Base-by-base conservation (phyloP, 2,888 invertebrate genomes). In the Blastobasis lacticolella region DNA sequence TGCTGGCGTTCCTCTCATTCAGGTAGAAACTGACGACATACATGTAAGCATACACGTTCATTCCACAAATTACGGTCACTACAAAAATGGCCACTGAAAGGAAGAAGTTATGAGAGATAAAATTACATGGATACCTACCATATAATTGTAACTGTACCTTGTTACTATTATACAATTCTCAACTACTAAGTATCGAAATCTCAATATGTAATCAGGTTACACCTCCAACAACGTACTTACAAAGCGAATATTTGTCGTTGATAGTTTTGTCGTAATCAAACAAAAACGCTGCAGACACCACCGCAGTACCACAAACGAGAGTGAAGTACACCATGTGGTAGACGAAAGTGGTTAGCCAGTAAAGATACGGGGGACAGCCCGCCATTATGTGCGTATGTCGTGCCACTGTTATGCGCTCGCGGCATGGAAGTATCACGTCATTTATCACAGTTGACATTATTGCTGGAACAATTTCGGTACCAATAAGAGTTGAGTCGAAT, bases 371-470 rank as follows among this genome's bases (percentile, higher is more conserved):
- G 0, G 89, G 80, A 5, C 91, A 86, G 5, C 92, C 90, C 1
- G 90, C 86, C 90, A 92, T 90, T 38, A 88, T 76, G 67, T 93
- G 92, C 38, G 93, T 69, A 53, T 90, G 90, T 52, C 92, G 90
- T 37, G 92, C 87, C 41, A 89, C 90, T 8, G 87, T 85, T 0
- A 78, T 67, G 40, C 90, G 78, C 68, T 94, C 94, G 40, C 79
- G 77, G 49, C 90, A 85, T 0, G 93, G 92, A 56, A 92, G 87
- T 0, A 89, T 69, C 3, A 91, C 78, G 57, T 91, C 92, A 49
- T 89, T 73, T 0, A 84, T 81, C n/a, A 79, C 61, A 8, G 88
- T 66, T 54, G 88, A 73, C 9, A 83, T 57, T 48, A 79, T 57
- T n/a, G 60, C 58, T 56, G 54, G 8, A 46, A 55, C 7, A 6